A percentile compares a stretch with the other conserved stretches of the same genome.
Evolutionary conservation across 2,113 vertebrate species (phyloP).

Genomic region (Podiceps cristatus): DNA sequence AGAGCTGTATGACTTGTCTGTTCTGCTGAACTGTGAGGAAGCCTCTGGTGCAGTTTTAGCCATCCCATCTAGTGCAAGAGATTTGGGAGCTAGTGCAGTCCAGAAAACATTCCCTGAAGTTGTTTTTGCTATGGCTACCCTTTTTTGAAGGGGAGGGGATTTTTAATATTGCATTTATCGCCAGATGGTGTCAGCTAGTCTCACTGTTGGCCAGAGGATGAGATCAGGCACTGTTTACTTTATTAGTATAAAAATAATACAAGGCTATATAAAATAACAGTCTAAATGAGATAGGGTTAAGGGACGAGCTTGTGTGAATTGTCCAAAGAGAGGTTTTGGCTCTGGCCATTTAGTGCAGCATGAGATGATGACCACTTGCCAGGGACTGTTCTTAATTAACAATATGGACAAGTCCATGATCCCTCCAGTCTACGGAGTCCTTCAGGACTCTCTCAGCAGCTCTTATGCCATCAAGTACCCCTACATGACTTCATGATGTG

Average conservation of each 20-base stretch:
- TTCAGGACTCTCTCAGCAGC: neutral
- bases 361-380: neutral
- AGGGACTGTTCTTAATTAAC: neutral
- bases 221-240: neutral
- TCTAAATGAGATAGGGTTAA: neutral
- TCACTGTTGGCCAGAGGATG: neutral
- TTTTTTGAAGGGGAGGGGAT: neutral
- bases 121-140: neutral
- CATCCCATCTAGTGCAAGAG: neutral
- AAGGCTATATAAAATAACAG: neutral
- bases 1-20: neutral
- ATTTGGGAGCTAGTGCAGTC: neutral
- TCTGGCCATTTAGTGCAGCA: neutral
- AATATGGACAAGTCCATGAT: neutral
- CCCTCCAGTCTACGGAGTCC: neutral
- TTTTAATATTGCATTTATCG: neutral
- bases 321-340: neutral
- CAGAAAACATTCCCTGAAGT: neutral
- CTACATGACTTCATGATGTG: neutral
- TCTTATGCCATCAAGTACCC: neutral
- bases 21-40: neutral
- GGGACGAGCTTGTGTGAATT: neutral
- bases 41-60: neutral
- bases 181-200: neutral
- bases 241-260: neutral